Conservation (phyloP, 2,797 vertebrate genomes). For the Miichthys miiuy region DNA sequence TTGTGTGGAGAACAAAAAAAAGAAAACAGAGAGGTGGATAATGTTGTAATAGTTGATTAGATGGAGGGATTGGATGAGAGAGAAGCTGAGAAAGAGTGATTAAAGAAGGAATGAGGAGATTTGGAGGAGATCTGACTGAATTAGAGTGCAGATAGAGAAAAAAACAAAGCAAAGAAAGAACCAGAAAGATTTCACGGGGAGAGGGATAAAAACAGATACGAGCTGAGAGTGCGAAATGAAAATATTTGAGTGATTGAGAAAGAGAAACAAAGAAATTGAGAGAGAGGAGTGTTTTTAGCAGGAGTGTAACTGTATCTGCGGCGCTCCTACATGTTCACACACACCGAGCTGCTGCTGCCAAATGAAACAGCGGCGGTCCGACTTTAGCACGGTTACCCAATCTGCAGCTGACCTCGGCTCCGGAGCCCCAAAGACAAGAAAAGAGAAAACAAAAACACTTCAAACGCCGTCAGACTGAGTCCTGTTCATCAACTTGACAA, state of each 20-base stretch:
- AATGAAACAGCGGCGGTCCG: slow-evolving; percentile 55
- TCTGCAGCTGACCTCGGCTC: slow-evolving; percentile 35
- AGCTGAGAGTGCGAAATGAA: slow-evolving; percentile 26
- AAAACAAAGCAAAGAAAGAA: background rate
- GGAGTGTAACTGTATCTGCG: slow-evolving; percentile 58
- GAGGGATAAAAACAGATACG: slow-evolving; percentile 4
- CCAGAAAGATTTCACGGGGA: background rate
- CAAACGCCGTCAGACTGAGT: slow-evolving; percentile 39
- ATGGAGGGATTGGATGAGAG: slow-evolving; percentile 32
- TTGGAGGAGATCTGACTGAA: slow-evolving; percentile 1
- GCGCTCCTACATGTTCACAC: slow-evolving; percentile 16
- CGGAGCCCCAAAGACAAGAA: slow-evolving; percentile 7
- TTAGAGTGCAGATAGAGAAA: background rate
- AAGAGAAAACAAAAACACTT: slow-evolving; percentile 32
- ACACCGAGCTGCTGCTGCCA: slow-evolving; percentile 38
- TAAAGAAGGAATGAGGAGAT: slow-evolving; percentile 20
- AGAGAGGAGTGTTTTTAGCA: slow-evolving; percentile 12
- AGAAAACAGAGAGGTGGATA: slow-evolving; percentile 40
- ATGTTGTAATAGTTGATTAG: slow-evolving; percentile 37
- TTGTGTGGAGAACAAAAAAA: slow-evolving; percentile 19
- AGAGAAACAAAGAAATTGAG: slow-evolving; percentile 50
- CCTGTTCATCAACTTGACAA: slow-evolving; percentile 37
- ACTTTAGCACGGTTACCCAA: slow-evolving; percentile 39
- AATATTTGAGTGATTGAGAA: slow-evolving; percentile 51
- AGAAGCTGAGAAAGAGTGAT: background rate